Evolutionary conservation across 2,113 vertebrate species (phyloP), one percentile per base, ranked within the genome.

Genomic region (Hippotragus niger): DNA sequence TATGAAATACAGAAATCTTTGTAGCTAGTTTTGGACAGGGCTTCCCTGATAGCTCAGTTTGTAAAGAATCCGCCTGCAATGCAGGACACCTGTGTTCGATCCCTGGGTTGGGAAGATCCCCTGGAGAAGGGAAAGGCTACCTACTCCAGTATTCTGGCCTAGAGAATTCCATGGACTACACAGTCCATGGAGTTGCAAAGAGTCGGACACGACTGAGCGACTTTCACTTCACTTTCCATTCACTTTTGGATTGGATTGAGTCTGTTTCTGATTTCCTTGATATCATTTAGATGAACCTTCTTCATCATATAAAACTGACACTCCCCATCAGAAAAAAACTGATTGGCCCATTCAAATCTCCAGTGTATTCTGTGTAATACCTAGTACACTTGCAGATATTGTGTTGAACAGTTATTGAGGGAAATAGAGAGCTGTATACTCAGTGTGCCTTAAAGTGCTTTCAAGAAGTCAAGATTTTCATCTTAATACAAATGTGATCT

Each of bases 181-280:
- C 4, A 21, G 33, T 67, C 33, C 64, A 36, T 6, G 17, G n/a
- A 10, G n/a, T 71, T 4, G 67, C n/a, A 71, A 36, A 71, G n/a
- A 71, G n/a, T 71, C 1, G 2, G 67, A 71, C 67, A 40, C 0
- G 10, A 71, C 67, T 71, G 10, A 40, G 2, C 0, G 10, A 71
- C n/a, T 71, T 71, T 71, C 67, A 40, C 67, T 71, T 71, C 67
- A 71, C n/a, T 71, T 40, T 71, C n/a, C n/a, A 40, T 71, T 71
- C 67, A 40, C 19, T 71, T 71, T 40, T 71, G n/a, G 21, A 31
- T 64, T n/a, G 21, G 21, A 85, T 71, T 64, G 17, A 71, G 29
- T 92, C 57, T 92, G 25, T 62, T 95, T 91, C 52, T 90, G 33
- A 80, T 47, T 84, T 84, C 40, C 64, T 64, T 9, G 16, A 57